A percentile compares a stretch with the other conserved stretches of the same genome.
Evolutionary conservation across 2,888 invertebrate species (phyloP).

Genomic region (Melanostoma scalare): DNA sequence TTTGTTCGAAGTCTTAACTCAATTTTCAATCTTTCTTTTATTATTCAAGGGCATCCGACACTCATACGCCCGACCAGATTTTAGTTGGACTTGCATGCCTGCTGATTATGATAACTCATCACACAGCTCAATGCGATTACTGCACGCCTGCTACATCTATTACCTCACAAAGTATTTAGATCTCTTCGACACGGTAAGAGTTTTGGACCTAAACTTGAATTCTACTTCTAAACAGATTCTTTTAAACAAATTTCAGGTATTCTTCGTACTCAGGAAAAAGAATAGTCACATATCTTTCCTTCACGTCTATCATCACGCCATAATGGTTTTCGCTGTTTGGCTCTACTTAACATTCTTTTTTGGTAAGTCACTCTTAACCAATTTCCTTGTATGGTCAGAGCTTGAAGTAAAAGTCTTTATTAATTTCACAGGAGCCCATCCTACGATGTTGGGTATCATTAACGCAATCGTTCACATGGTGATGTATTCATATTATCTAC

Average conservation of each 20-base stretch:
- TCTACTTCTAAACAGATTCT: not conserved
- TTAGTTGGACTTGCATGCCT: conserved; percentile 66
- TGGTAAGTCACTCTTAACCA: conserved; percentile 81
- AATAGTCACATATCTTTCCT: conserved; percentile 89
- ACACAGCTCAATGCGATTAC: conserved; percentile 79
- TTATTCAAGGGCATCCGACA: conserved; percentile 43
- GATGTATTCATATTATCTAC: conserved; percentile 90
- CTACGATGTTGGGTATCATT: conserved; percentile 85
- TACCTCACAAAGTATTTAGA: conserved; percentile 86
- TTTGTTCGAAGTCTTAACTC: too few species aligned
- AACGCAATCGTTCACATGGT: conserved; percentile 89
- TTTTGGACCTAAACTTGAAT: not conserved
- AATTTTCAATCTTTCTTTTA: not conserved
- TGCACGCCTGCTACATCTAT: conserved; percentile 84
- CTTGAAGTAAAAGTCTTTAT: not conserved
- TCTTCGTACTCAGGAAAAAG: conserved; percentile 90
- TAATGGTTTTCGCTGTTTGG: conserved; percentile 88
- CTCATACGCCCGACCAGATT: conserved; percentile 70
- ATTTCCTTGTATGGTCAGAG: not conserved
- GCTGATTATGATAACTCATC: conserved; percentile 64
- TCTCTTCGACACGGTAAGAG: conserved; percentile 85
- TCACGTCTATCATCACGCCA: conserved; percentile 91
- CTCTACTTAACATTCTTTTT: conserved; percentile 82
- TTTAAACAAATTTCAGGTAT: conserved; percentile 77
- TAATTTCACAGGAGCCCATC: conserved; percentile 85